phyloP scores from a whole-genome alignment of 2,113 vertebrate species.

The Lepus americanus region DNA sequence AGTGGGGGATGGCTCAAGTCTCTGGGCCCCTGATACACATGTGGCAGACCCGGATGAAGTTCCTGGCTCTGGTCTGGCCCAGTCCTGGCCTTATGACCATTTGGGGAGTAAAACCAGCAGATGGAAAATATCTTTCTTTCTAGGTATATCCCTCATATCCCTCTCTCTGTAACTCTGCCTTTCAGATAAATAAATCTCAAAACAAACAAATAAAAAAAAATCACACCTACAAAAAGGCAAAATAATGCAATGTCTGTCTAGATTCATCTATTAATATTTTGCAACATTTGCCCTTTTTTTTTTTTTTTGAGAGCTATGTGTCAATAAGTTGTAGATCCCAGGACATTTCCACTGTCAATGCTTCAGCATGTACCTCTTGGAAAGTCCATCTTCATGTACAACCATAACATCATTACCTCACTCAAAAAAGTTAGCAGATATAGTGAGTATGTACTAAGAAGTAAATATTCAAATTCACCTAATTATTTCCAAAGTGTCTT shows the following conservation, averaged over 20 bases:
- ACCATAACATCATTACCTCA: not conserved
- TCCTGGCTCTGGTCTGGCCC: too few species aligned
- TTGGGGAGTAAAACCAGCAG: too few species aligned
- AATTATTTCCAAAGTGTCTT: conserved; percentile 8
- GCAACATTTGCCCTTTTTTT: not conserved
- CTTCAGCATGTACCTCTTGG: not conserved
- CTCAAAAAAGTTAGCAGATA: conserved; percentile 3
- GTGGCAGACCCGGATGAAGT: too few species aligned
- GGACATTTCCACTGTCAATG: not conserved
- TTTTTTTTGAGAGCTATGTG: conserved; percentile 8
- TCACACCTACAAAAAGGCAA: not conserved
- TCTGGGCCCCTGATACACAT: too few species aligned
- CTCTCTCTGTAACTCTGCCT: too few species aligned
- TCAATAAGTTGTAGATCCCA: not conserved
- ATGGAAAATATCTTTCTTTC: too few species aligned
- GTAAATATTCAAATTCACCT: conserved; percentile 14
- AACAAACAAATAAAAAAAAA: not conserved
- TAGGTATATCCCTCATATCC: too few species aligned
- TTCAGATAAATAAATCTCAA: too few species aligned
- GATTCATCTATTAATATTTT: not conserved
- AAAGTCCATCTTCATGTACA: not conserved
- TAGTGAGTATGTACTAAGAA: not conserved
- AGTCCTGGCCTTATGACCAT: too few species aligned
- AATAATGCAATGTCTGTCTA: not conserved
- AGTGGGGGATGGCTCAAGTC: too few species aligned